phyloP scores from a whole-genome alignment of 2,888 invertebrate genomes.

The Noctua comes region DNA sequence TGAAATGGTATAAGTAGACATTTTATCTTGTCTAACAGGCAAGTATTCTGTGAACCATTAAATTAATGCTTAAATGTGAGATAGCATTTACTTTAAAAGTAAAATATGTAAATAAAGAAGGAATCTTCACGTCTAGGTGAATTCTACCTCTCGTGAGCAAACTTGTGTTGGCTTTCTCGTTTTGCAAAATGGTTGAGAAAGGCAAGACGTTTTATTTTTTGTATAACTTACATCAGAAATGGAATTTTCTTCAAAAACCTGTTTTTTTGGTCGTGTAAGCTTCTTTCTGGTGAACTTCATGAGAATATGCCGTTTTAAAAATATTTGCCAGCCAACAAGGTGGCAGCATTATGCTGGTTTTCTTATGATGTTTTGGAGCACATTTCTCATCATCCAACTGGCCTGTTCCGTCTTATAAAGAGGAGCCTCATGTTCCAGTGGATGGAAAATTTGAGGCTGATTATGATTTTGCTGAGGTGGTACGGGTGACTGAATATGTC shows the following conservation, averaged over 20 bases:
- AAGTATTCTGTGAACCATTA: constrained; percentile 39
- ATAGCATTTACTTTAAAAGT: constrained; percentile 52
- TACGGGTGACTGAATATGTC: no score
- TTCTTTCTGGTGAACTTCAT: no score
- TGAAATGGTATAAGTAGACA: constrained; percentile 17
- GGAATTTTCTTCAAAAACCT: neutral
- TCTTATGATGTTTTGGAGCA: no score
- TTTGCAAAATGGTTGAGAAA: constrained; percentile 34
- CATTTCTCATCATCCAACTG: no score
- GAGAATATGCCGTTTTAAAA: no score
- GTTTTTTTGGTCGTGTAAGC: no score
- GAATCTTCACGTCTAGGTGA: constrained; percentile 27
- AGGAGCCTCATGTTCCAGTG: no score
- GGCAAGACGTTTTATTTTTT: constrained; percentile 21
- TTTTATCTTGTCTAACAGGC: constrained; percentile 43
- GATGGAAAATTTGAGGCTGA: no score
- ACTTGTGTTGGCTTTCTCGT: constrained; percentile 32
- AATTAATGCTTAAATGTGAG: constrained; percentile 52
- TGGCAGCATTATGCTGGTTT: neutral
- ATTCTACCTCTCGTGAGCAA: constrained; percentile 35
- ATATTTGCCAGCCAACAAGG: no score
- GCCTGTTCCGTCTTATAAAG: no score
- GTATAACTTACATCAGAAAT: neutral
- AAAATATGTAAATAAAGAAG: constrained; percentile 55
- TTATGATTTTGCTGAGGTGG: no score